These are phyloP conservation scores for Drosophila affinis DNA, from an alignment of 2,888 invertebrate genomes.

Conservation along the genomic window DNA sequence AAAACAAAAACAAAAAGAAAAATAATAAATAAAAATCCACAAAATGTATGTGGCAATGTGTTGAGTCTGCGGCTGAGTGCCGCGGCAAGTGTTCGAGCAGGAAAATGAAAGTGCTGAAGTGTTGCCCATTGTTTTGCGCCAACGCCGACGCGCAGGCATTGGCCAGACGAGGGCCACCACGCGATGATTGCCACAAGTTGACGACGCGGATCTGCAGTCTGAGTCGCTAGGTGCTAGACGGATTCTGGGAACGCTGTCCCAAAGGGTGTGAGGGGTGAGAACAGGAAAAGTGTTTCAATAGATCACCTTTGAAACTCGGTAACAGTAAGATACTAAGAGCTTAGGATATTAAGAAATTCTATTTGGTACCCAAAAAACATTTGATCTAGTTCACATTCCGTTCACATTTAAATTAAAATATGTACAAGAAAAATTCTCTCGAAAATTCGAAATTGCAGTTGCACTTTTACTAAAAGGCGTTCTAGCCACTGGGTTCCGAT, in stretches of 20 bases:
- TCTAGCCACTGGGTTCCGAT: neutral
- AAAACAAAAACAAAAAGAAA: constrained; percentile 15
- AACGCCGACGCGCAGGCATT: constrained; percentile 50
- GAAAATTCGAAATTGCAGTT: neutral
- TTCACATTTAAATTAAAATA: too few relatives aligned
- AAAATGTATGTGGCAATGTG: constrained; percentile 52
- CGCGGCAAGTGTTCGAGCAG: constrained; percentile 46
- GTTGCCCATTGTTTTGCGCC: constrained; percentile 71
- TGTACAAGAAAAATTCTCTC: too few relatives aligned
- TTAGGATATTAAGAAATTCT: too few relatives aligned
- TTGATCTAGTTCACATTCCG: too few relatives aligned
- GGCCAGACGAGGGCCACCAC: constrained; percentile 40
- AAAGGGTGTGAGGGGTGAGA: neutral
- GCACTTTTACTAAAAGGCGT: neutral
- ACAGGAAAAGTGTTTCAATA: neutral
- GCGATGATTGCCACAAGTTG: constrained; percentile 23
- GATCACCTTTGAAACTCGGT: too few relatives aligned
- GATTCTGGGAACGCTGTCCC: neutral
- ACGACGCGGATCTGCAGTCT: constrained; percentile 21
- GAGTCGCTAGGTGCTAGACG: neutral
- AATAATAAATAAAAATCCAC: constrained; percentile 75
- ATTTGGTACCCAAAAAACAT: too few relatives aligned
- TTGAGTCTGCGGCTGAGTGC: constrained; percentile 29
- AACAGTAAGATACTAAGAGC: too few relatives aligned
- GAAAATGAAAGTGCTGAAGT: constrained; percentile 77